Conservation (phyloP, 2,113 vertebrate genomes). For the Lamprologus lemairii region DNA sequence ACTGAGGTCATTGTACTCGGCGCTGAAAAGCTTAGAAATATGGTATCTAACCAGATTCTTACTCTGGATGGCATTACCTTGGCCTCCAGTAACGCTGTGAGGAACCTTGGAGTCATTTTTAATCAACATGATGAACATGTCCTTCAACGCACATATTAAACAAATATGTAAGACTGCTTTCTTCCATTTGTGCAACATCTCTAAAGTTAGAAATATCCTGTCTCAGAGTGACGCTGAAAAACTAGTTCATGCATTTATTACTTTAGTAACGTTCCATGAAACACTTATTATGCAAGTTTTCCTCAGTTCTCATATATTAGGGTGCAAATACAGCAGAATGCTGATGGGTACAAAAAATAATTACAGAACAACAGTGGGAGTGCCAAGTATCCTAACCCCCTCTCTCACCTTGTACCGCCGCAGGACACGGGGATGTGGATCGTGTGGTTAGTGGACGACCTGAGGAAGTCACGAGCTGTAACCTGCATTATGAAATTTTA, state of each 20-base stretch:
- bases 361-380: background rate
- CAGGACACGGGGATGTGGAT: background rate
- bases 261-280: background rate
- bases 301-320: background rate
- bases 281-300: background rate
- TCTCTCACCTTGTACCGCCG: background rate
- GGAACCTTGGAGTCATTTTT: background rate
- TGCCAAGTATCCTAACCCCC: background rate
- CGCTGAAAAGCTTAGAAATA: no score
- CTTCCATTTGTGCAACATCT: background rate
- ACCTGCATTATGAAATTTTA: background rate
- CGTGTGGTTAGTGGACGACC: background rate
- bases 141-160: background rate
- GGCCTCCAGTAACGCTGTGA: background rate
- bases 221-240: background rate
- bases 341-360: background rate
- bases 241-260: background rate
- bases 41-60: no score
- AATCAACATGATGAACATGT: fast-evolving
- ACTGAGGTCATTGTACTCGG: no score
- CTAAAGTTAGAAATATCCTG: background rate
- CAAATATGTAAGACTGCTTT: fast-evolving
- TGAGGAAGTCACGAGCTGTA: background rate
- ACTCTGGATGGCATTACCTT: no score
- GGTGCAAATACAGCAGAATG: background rate